phyloP scores from a whole-genome alignment of 23 tunicate species.

The Trididemnum miniatum region DNA sequence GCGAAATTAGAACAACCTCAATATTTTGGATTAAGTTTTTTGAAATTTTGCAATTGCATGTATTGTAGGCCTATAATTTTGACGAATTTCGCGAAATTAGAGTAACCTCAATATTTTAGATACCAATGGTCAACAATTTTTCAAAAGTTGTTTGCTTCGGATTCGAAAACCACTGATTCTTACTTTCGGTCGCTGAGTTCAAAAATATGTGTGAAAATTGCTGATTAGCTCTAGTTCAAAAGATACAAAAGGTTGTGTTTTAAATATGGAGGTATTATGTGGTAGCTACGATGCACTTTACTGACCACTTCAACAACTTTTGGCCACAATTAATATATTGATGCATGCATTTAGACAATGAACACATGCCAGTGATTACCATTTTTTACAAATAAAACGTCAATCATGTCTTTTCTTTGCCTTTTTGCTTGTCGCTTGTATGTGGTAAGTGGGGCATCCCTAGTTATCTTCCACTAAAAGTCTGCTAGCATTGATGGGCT shows the following conservation, averaged over 20 bases:
- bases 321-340: slow-evolving; percentile 13
- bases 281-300: slow-evolving; percentile 28
- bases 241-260: slow-evolving; percentile 19
- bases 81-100: too few relatives aligned
- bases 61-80: too few relatives aligned
- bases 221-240: slow-evolving; percentile 22
- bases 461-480: slow-evolving; percentile 31
- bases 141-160: slow-evolving; percentile 39
- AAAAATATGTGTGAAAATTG: slow-evolving; percentile 21
- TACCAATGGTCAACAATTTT: slow-evolving; percentile 27
- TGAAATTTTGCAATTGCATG: too few relatives aligned
- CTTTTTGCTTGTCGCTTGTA: slow-evolving; percentile 47
- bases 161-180: slow-evolving; percentile 16
- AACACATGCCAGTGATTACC: slow-evolving; percentile 5
- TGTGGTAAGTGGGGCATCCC: slow-evolving; percentile 26
- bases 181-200: slow-evolving; percentile 29
- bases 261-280: neutral
- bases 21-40: too few relatives aligned
- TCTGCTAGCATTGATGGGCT: slow-evolving; percentile 38
- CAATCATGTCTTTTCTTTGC: slow-evolving; percentile 19
- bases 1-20: too few relatives aligned
- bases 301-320: slow-evolving; percentile 7
- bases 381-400: neutral
- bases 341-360: neutral
- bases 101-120: too few relatives aligned